Evolutionary conservation across 1,140 invertebrate genomes (phyloP).

Genomic region (Ceratina calcarata): DNA sequence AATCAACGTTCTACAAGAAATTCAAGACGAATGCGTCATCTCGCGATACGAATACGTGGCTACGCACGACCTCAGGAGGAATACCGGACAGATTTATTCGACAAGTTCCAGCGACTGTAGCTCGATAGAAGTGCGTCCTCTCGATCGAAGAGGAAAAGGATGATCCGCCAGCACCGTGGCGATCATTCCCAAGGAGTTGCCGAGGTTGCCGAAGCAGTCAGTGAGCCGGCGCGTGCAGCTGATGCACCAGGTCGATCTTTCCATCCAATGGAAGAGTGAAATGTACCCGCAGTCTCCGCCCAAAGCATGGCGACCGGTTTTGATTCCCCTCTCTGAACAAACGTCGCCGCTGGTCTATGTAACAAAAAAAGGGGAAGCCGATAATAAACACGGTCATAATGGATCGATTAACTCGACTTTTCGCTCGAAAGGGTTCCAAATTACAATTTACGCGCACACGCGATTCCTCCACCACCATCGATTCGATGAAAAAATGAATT

Average conservation of each 20-base stretch:
- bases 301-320: conserved; percentile 68
- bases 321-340: conserved; percentile 44
- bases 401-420: neutral
- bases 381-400: neutral
- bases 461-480: too few relatives aligned
- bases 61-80: too few relatives aligned
- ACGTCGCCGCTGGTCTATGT: conserved; percentile 1
- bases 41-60: too few relatives aligned
- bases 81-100: too few relatives aligned
- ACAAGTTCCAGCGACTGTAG: too few relatives aligned
- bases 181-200: conserved; percentile 35
- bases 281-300: conserved; percentile 60
- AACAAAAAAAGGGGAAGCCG: neutral
- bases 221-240: conserved; percentile 54
- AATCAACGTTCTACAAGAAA: neutral
- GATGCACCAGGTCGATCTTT: conserved; percentile 48
- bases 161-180: neutral
- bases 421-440: neutral
- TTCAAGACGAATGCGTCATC: too few relatives aligned
- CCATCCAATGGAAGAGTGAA: conserved; percentile 56
- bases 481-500: too few relatives aligned
- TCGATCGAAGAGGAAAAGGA: neutral
- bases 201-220: conserved; percentile 44
- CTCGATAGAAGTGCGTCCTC: neutral
- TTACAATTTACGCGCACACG: neutral